Conservation (phyloP, 2,888 invertebrate genomes). For the Mythimna impura region DNA sequence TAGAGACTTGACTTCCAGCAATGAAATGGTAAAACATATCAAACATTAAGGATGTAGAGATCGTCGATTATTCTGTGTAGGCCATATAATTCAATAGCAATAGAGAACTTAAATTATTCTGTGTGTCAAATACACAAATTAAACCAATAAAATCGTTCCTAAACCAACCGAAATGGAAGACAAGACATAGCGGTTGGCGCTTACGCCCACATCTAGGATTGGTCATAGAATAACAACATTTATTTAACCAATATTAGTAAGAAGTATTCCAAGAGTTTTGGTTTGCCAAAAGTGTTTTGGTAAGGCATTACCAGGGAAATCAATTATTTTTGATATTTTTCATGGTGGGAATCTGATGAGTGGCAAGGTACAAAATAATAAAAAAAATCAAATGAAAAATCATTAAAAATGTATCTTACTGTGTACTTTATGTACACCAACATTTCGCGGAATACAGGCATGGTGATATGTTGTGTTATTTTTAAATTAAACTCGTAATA, state of each 20-base stretch:
- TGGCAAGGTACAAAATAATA: too few species aligned
- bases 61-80: not conserved
- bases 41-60: too few species aligned
- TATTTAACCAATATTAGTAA: constrained; percentile 39
- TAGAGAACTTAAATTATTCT: constrained; percentile 12
- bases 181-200: constrained; percentile 52
- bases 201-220: constrained; percentile 56
- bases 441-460: not conserved
- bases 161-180: constrained; percentile 45
- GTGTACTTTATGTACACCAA: too few species aligned
- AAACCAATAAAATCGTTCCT: constrained; percentile 44
- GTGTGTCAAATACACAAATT: constrained; percentile 18
- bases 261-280: constrained; percentile 16
- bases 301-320: not conserved
- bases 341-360: not conserved
- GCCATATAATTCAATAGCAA: constrained; percentile 8
- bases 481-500: constrained; percentile 29
- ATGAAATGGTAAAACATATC: too few species aligned
- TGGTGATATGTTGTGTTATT: not conserved
- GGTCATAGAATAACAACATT: constrained; percentile 53
- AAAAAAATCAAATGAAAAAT: too few species aligned
- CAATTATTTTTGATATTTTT: constrained; percentile 4
- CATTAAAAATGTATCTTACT: too few species aligned
- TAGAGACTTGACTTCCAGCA: not conserved
- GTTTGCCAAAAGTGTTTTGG: constrained; percentile 7